phyloP scores from a whole-genome alignment of 1,140 invertebrate genomes.

The Ylistrum balloti region DNA sequence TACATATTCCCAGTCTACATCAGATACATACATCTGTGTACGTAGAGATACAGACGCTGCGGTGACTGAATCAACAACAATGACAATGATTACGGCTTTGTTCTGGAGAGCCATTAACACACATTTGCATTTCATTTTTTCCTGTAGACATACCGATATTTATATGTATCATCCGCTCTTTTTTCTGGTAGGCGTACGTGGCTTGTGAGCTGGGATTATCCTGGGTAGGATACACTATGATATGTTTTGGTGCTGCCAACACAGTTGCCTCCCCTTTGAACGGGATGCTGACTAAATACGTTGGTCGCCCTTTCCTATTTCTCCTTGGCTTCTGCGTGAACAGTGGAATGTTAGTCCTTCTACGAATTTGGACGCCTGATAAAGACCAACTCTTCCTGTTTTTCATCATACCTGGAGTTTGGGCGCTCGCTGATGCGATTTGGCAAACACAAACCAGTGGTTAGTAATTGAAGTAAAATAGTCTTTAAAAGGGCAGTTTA shows the following conservation, averaged over 20 bases:
- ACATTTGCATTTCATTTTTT: too few relatives aligned
- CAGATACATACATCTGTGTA: too few relatives aligned
- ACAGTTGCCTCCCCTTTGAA: conserved; percentile 26
- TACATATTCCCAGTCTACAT: too few relatives aligned
- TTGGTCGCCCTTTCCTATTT: not conserved
- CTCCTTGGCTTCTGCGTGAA: not conserved
- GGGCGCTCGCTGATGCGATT: not conserved
- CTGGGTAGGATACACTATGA: conserved; percentile 4
- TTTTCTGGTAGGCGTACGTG: not conserved
- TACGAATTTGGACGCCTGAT: not conserved
- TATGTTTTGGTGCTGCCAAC: not conserved
- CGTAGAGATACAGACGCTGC: too few relatives aligned
- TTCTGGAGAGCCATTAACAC: too few relatives aligned
- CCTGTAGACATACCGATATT: too few relatives aligned
- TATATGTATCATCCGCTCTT: too few relatives aligned
- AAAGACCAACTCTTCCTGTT: not conserved
- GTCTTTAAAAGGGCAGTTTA: too few relatives aligned
- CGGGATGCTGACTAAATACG: not conserved
- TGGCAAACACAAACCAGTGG: conserved; percentile 4
- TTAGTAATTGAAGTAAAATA: too few relatives aligned
- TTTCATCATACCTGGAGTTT: not conserved
- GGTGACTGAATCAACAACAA: too few relatives aligned
- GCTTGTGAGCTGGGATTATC: not conserved
- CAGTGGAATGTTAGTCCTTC: not conserved
- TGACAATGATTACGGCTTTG: too few relatives aligned